These are phyloP conservation scores for Crotalus viridis DNA, from an alignment of 2,113 vertebrate genomes.

Conservation along the genomic window DNA sequence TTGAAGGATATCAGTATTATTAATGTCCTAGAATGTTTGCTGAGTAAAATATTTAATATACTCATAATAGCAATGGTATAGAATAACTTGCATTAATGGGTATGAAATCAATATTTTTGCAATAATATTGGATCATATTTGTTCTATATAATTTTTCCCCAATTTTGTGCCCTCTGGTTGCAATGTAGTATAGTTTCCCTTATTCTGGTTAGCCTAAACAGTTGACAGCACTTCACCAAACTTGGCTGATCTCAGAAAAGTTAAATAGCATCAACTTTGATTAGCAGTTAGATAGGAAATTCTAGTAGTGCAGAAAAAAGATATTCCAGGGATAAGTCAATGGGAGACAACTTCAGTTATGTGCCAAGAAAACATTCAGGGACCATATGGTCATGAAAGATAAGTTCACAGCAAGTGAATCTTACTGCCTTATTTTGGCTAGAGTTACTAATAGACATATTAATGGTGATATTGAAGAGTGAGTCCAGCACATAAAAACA, in stretches of 20 bases:
- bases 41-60: neutral
- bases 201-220: neutral
- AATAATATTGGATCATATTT: neutral
- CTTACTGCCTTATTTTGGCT: neutral
- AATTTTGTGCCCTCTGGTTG: neutral
- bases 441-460: neutral
- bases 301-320: neutral
- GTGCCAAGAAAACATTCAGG: neutral
- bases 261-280: neutral
- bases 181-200: neutral
- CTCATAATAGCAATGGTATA: neutral
- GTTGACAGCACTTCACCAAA: neutral
- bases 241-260: neutral
- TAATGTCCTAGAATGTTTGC: neutral
- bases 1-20: neutral
- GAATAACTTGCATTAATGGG: neutral
- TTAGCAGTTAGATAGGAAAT: neutral
- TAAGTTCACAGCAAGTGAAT: neutral
- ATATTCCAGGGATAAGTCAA: neutral
- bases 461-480: neutral
- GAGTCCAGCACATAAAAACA: neutral
- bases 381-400: neutral
- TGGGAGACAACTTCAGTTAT: neutral
- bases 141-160: neutral
- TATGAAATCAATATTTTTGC: neutral